Evolutionary conservation across 2,797 vertebrate species (phyloP), one percentile per base, ranked within the genome.

Genomic region (Gymnothorax javanicus): DNA sequence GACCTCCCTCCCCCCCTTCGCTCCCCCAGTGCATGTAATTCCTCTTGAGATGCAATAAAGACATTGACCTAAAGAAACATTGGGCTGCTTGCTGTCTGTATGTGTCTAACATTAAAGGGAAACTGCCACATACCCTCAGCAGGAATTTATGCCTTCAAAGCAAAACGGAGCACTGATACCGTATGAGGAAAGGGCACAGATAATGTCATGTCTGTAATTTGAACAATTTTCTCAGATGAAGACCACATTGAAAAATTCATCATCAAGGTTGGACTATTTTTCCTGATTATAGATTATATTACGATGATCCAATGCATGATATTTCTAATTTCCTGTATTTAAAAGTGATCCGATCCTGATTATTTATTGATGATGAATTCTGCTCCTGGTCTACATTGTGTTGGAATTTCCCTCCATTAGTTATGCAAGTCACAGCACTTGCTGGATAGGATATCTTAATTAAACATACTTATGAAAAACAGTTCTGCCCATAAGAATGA

Each of bases 21-120:
- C 92, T 91, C 88, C 89, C 96, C 96, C 96, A 97, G 95, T 99
- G 98, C 98, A 99, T 99, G 98, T 97, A 96, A 81, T 93, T 96
- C 96, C 97, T 96, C 97, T 96, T 97, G 96, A 98, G 96, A 98
- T 99, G 98, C 99, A 99, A 99, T 99, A 99, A 99, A 99, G 94
- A 97, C 96, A 96, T 97, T 96, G 95, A 98, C 93, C 95, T 96
- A 97, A 96, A 94, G 94, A 97, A 96, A 93, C 89, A 84, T 86
- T 91, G 84, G 87, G 79, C 17, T 33, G 69, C 43, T 58, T 85
- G 13, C 83, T 85, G 79, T 77, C 3, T 87, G 86, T 87, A 50
- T 81, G 17, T 88, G 83, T 50, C n/a, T 23, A 7, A 12, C 7
- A 43, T 27, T 62, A 11, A 11, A 12, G 25, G n/a, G 27, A n/a